Percentiles rank a stretch among this genome's conserved stretches.
Conservation (phyloP, 64 coral and sea anemone genomes). For the Orbicella faveolata region DNA sequence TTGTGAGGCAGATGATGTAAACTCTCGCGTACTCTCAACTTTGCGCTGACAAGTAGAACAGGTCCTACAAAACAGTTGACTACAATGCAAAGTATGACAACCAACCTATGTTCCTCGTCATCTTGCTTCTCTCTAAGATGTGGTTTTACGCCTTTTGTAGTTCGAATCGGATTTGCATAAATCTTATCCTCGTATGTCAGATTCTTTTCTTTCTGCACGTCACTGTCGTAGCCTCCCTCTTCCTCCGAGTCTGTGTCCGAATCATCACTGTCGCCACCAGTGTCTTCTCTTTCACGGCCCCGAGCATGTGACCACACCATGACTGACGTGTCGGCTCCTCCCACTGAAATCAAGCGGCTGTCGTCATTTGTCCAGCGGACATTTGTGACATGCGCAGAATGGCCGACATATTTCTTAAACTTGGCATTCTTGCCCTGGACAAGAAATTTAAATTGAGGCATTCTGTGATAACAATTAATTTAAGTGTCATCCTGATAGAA, state of each 20-base stretch:
- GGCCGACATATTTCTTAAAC: constrained; percentile 93
- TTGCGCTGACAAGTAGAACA: too few relatives aligned
- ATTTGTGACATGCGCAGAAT: constrained; percentile 99
- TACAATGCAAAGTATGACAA: not conserved
- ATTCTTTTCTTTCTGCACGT: constrained; percentile 89
- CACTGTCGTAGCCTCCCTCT: constrained; percentile 95
- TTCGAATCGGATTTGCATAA: constrained; percentile 89
- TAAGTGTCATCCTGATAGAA: too few relatives aligned
- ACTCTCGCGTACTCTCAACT: too few relatives aligned
- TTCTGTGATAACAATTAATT: too few relatives aligned
- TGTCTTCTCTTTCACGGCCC: constrained; percentile 35
- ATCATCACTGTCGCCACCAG: constrained; percentile 89
- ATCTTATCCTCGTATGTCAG: constrained; percentile 96
- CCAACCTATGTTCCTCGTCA: constrained; percentile 68
- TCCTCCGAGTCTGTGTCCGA: constrained; percentile 97
- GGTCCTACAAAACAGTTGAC: too few relatives aligned
- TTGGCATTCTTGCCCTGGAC: constrained; percentile 90
- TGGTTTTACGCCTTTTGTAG: constrained; percentile 89
- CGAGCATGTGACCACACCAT: constrained; percentile 95
- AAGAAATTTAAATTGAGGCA: not conserved
- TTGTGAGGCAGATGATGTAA: too few relatives aligned
- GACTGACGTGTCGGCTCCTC: constrained; percentile 91
- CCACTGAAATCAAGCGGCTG: constrained; percentile 82
- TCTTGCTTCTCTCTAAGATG: constrained; percentile 77
- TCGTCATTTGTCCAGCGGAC: constrained; percentile 94